Base-by-base conservation (phyloP, 2,888 invertebrate species). In the Xanthostigma xanthostigma region DNA sequence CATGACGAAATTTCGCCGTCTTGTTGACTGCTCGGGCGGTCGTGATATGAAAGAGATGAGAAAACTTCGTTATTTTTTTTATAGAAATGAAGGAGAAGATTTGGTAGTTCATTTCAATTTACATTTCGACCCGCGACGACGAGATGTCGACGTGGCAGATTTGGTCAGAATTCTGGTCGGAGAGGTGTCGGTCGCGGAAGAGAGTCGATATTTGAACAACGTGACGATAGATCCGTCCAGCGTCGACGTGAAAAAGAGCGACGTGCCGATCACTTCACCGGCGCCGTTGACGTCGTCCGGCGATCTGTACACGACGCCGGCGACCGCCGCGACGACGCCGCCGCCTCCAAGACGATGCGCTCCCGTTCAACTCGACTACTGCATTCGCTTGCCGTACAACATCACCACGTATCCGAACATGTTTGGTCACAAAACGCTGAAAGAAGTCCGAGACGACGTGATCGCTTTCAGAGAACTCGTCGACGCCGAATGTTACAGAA, bases 401-500 rank as follows among this genome's bases (percentile, higher is more conserved):
- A 63, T 74, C 9, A 91, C 91, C 0, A 81, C 88, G 0, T 91
- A 86, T 63, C 91, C 91, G 0, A 92, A 92, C 64, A 67, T 84
- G 11, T 72, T 86, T 48, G 82, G 82, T 0, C 86, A 87, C 57
- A 65, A 67, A 44, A 67, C 60, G 27, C 59, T 70, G 8, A 74
- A 77, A 33, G 82, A 83, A 40, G 76, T 91, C 5, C 68, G 75
- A 54, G 75, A 79, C 39, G 84, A 91, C 62, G 75, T 91, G 14
- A 88, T 90, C 43, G 76, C 84, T 0, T 90, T 86, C 62, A 79
- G 87, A 51, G 89, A 86, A 63, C 68, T 92, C n/a, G 81, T 92
- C 8, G 92, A 92, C 62, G 88, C 88, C 0, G 91, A 92, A 66
- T 93, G 93, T 64, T 91, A 88, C 58, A 75, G 83, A 53, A 75